Evolutionary conservation across 2,113 vertebrate genomes (phyloP), one percentile per base, ranked within the genome.

Genomic region (Oreotrochilus melanogaster): DNA sequence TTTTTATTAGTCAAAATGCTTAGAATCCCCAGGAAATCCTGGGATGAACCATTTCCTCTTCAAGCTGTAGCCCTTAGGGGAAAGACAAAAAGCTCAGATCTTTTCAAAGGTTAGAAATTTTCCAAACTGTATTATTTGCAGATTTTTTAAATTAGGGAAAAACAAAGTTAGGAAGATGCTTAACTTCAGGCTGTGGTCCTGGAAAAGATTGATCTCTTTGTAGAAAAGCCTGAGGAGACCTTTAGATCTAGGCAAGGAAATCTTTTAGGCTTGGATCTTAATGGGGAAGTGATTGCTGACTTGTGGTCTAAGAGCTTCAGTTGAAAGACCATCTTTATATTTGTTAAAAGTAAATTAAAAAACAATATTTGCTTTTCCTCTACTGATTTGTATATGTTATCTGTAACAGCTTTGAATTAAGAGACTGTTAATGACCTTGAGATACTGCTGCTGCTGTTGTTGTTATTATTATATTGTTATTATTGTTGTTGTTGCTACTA

Each of bases 21-120:
- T 94, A 86, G 96, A 97, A 97, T 96, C 95, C 92, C 56, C 94
- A 97, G 97, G 96, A 97, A 97, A 97, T 97, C 97, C 96, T 91
- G 74, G 84, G 95, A 97, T 97, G 96, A 97, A 82, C 86, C 47
- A 48, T 95, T 97, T 97, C 97, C 96, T 97, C 90, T 95, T 78
- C 1, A 1, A 93, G 81, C 88, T 85, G 70, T 84, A 92, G 89
- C 86, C 95, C 88, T 94, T 80, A 73, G 93, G 92, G 91, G 71
- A n/a, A 67, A 87, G 90, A 85, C 48, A 54, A 91, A 96, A 94
- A 88, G 45, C 90, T 92, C 61, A 78, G 79, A 93, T 86, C 48
- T 79, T 95, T 97, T 96, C 92, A 97, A 93, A 84, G 39, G 10
- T 67, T 96, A 96, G 86, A 93, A 90, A 90, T 90, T 92, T 92